These are phyloP conservation scores for Amiota mariae DNA, from an alignment of 2,888 invertebrate species.

Conservation along the genomic window DNA sequence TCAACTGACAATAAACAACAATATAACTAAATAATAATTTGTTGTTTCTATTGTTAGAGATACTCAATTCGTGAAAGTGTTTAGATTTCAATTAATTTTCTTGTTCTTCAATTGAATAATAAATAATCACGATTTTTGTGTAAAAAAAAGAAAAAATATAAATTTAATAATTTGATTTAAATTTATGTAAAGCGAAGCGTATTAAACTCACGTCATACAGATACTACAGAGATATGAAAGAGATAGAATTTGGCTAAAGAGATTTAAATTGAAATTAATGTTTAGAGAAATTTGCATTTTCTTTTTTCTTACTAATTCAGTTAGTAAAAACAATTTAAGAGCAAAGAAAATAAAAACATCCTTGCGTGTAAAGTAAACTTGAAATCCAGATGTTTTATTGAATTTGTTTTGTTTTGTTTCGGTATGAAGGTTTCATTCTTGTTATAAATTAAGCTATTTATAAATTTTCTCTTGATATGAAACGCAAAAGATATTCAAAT, in stretches of 20 bases:
- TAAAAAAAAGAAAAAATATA: no score
- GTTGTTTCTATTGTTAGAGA: neutral
- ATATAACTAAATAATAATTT: conserved; percentile 32
- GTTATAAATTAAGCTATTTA: neutral
- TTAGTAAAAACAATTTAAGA: neutral
- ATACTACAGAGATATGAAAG: no score
- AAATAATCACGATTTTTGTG: no score
- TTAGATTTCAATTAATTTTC: neutral
- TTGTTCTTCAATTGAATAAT: conserved; percentile 17
- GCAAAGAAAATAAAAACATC: conserved; percentile 6
- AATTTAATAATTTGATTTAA: no score
- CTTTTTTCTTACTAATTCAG: no score
- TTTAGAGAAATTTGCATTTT: neutral
- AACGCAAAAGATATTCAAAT: no score
- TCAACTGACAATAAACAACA: conserved; percentile 38
- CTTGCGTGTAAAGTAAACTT: conserved; percentile 22
- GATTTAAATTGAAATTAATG: neutral
- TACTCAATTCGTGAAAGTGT: neutral
- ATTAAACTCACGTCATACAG: no score
- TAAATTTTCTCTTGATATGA: neutral
- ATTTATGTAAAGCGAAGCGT: no score
- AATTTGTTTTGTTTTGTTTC: conserved; percentile 16
- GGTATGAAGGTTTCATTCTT: neutral
- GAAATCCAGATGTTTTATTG: conserved; percentile 31
- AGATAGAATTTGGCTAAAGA: no score